Percentiles rank a stretch among this genome's conserved stretches.
These are phyloP conservation scores for Cremastinae sp. DNA, from an alignment of 2,888 invertebrate species.

Conservation along the genomic window DNA sequence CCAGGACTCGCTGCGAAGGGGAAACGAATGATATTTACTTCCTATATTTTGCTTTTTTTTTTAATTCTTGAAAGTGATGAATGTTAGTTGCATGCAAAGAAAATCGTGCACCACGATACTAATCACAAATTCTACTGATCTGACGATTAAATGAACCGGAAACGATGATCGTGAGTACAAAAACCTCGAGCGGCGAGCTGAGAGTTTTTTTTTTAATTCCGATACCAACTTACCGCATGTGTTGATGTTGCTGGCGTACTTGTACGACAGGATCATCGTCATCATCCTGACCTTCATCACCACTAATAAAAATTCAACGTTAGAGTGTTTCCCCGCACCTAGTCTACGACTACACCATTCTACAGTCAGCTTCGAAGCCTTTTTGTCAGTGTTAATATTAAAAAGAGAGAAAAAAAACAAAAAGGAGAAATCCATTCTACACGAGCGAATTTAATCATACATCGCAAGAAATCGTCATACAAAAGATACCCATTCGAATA, in stretches of 20 bases:
- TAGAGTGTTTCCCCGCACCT: conserved; percentile 52
- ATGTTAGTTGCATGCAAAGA: conserved; percentile 41
- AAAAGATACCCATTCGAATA: conserved; percentile 28
- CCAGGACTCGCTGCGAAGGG: conserved; percentile 87
- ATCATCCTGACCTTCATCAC: conserved; percentile 74
- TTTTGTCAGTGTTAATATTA: conserved; percentile 11
- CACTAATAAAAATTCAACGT: conserved; percentile 72
- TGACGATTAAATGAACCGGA: background rate
- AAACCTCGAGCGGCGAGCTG: conserved; percentile 4
- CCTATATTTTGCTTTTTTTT: conserved; percentile 35
- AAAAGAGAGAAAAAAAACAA: background rate
- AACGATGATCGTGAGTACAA: background rate
- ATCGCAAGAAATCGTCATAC: conserved; percentile 24
- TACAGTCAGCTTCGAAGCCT: conserved; percentile 11
- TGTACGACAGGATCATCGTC: conserved; percentile 81
- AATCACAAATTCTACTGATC: background rate
- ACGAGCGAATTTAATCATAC: conserved; percentile 35
- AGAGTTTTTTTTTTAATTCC: conserved; percentile 32
- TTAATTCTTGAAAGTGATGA: conserved; percentile 50
- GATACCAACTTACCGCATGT: conserved; percentile 81
- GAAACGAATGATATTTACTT: conserved; percentile 57
- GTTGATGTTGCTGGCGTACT: conserved; percentile 81
- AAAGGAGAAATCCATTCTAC: conserved; percentile 17
- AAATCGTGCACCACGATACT: conserved; percentile 28
- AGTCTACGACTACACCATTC: conserved; percentile 19